Conservation (phyloP, 2,113 vertebrate genomes). For the Lagopus leucura region DNA sequence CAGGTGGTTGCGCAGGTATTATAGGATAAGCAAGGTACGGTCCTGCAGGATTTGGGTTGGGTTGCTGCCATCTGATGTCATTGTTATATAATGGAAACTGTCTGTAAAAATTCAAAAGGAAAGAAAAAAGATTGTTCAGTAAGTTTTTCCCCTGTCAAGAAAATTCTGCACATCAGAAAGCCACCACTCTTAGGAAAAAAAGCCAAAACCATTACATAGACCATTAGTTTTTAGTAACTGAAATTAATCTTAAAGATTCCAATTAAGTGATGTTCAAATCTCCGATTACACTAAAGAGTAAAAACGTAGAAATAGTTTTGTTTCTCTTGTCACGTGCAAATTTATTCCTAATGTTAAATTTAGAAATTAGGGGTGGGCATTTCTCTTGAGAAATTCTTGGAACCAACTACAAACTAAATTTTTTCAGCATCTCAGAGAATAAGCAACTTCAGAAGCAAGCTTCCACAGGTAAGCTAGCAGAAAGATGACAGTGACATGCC, state of each 20-base stretch:
- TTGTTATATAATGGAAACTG: slow-evolving; percentile 93
- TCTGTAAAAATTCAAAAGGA: slow-evolving; percentile 71
- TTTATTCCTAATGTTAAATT: neutral
- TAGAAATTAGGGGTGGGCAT: neutral
- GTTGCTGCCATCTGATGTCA: slow-evolving; percentile 96
- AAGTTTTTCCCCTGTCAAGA: neutral
- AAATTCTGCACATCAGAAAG: neutral
- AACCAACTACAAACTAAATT: neutral
- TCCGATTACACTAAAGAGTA: neutral
- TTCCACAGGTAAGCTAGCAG: neutral
- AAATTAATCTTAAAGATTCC: neutral
- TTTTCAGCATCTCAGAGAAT: neutral
- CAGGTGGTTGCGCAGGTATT: slow-evolving; percentile 91
- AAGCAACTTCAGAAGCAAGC: neutral
- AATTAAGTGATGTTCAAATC: neutral
- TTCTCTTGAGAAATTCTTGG: neutral
- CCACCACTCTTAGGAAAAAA: neutral
- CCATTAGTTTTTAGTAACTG: neutral
- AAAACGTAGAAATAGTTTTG: neutral
- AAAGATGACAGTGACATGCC: neutral
- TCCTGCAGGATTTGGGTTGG: slow-evolving; percentile 86
- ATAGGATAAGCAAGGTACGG: slow-evolving; percentile 96
- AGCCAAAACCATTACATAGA: neutral
- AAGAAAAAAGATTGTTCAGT: neutral
- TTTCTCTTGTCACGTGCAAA: neutral